phyloP scores from a whole-genome alignment of 1,140 invertebrate species.

The Conus betulinus region DNA sequence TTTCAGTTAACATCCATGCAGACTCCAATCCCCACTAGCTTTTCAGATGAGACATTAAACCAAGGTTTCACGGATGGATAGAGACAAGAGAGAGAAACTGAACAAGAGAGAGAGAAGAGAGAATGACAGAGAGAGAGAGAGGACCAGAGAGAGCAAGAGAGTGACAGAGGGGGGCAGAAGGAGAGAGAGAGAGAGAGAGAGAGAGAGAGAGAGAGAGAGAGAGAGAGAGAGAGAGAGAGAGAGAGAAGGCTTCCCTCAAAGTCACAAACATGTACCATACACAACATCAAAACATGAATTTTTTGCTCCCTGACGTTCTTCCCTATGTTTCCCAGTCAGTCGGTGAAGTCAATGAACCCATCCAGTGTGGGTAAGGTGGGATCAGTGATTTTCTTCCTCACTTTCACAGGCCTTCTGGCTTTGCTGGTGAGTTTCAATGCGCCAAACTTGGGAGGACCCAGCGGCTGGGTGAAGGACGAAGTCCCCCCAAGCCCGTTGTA shows the following conservation, averaged over 20 bases:
- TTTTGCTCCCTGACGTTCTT: not conserved
- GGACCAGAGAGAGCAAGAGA: no score
- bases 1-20: no score
- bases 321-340: not conserved
- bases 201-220: no score
- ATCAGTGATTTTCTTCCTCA: not conserved
- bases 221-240: no score
- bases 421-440: not conserved
- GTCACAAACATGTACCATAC: not conserved
- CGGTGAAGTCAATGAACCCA: slow-evolving; percentile 18
- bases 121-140: no score
- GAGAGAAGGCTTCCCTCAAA: no score
- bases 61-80: not conserved
- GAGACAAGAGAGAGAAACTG: not conserved
- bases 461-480: slow-evolving; percentile 9
- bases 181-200: no score
- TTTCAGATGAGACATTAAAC: not conserved
- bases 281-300: not conserved
- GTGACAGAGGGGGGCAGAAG: no score
- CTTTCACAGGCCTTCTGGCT: not conserved
- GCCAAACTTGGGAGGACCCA: slow-evolving; percentile 14
- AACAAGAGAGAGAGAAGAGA: no score
- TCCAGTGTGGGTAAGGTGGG: slow-evolving; percentile 20
- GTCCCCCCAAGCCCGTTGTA: slow-evolving; percentile 30
- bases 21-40: no score